These are phyloP conservation scores for Armadillidium nasatum DNA, from an alignment of 1,140 invertebrate genomes.

Conservation along the genomic window DNA sequence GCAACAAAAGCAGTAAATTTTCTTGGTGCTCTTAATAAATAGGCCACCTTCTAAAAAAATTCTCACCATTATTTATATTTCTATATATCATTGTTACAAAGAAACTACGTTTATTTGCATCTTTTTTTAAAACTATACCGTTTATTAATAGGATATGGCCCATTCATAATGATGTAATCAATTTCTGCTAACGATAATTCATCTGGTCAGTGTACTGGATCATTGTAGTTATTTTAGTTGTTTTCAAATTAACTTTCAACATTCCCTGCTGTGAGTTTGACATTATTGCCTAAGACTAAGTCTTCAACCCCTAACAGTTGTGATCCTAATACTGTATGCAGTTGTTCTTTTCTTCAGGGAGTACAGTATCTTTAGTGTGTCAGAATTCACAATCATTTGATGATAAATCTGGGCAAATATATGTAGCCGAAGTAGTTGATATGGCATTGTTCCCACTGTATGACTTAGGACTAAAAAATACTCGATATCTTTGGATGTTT, in stretches of 20 bases:
- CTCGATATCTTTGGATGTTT: not conserved
- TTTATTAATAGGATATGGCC: not conserved
- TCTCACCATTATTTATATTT: not conserved
- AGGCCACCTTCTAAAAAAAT: not conserved
- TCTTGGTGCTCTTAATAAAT: not conserved
- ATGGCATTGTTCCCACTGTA: not conserved
- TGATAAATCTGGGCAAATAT: not conserved
- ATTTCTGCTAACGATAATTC: not conserved
- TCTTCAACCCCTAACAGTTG: not conserved
- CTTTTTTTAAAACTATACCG: not conserved
- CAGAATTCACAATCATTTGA: not conserved
- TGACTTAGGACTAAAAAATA: not conserved
- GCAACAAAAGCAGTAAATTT: slow-evolving; percentile 1
- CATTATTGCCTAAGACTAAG: not conserved
- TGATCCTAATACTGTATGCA: not conserved
- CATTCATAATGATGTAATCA: not conserved
- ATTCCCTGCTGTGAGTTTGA: not conserved
- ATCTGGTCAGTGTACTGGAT: not conserved
- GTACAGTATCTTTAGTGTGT: not conserved
- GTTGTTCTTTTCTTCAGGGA: not conserved
- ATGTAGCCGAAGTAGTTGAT: not conserved
- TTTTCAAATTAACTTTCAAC: not conserved
- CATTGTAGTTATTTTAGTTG: not conserved
- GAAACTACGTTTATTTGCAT: not conserved
- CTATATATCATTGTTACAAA: not conserved